phyloP scores from a whole-genome alignment of 2,888 invertebrate genomes.

The Zaprionus obscuricornis region DNA sequence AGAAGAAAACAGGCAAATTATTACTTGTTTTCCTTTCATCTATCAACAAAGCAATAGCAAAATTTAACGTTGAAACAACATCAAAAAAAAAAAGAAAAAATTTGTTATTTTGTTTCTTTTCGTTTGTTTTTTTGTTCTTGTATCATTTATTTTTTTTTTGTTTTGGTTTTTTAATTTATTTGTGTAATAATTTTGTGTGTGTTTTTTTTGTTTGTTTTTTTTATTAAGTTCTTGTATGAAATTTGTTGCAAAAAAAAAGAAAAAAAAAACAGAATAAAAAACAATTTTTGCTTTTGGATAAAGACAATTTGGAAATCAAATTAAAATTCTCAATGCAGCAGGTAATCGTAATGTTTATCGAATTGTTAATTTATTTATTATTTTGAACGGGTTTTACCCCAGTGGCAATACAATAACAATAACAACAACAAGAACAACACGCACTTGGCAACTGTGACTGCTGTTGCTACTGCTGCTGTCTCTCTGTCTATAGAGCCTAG shows the following conservation, averaged over 20 bases:
- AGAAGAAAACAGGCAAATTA: neutral
- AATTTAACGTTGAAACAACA: too few relatives aligned
- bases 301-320: neutral
- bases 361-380: conserved; percentile 6
- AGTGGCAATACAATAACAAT: too few relatives aligned
- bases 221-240: too few relatives aligned
- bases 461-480: neutral
- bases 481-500: conserved; percentile 19
- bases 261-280: too few relatives aligned
- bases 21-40: neutral
- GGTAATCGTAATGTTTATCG: conserved; percentile 46
- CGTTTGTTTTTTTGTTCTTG: too few relatives aligned
- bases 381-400: conserved; percentile 45
- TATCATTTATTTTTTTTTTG: too few relatives aligned
- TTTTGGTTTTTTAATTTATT: too few relatives aligned
- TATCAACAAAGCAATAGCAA: too few relatives aligned
- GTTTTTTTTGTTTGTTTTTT: conserved; percentile 1
- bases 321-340: conserved; percentile 49
- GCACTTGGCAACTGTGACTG: neutral
- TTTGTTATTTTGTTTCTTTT: too few relatives aligned
- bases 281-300: too few relatives aligned
- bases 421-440: neutral
- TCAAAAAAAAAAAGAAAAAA: too few relatives aligned
- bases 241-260: neutral
- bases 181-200: neutral